A percentile compares a stretch with the other conserved stretches of the same genome.
phyloP scores from a whole-genome alignment of 2,797 vertebrate species.

The Manis pentadactyla region DNA sequence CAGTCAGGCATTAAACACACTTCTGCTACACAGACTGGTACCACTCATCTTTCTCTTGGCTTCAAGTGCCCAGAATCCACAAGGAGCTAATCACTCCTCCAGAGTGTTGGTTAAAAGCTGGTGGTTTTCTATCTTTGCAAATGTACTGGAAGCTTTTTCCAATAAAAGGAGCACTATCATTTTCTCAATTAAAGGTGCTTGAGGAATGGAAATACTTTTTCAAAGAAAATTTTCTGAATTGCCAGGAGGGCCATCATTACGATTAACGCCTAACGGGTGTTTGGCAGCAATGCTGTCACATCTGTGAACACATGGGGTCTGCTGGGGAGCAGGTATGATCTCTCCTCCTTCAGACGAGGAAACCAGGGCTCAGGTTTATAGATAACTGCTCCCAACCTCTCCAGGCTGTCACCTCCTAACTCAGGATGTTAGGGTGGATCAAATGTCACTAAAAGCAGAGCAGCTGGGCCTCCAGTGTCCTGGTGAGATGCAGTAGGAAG shows the following conservation, averaged over 20 bases:
- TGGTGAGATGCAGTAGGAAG: not conserved
- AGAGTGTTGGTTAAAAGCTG: slow-evolving; percentile 49
- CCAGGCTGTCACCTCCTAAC: rapidly evolving
- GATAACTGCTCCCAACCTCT: not conserved
- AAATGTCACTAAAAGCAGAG: not conserved
- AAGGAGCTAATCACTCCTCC: slow-evolving; percentile 47
- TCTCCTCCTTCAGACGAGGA: not conserved
- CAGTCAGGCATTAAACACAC: slow-evolving; percentile 71
- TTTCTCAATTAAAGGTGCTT: slow-evolving; percentile 58
- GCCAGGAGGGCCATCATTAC: not conserved
- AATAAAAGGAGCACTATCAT: slow-evolving; percentile 27
- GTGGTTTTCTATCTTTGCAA: slow-evolving; percentile 19
- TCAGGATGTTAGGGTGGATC: rapidly evolving
- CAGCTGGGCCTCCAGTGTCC: not conserved
- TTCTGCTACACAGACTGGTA: slow-evolving; percentile 53
- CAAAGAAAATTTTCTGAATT: slow-evolving; percentile 22
- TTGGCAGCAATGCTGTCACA: rapidly evolving
- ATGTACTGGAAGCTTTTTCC: slow-evolving; percentile 13
- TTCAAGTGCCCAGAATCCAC: slow-evolving; percentile 48
- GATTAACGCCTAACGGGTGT: not conserved
- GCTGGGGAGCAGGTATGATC: too few species aligned
- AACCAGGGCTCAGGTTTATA: not conserved
- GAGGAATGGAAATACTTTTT: slow-evolving; percentile 43
- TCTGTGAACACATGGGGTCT: rapidly evolving
- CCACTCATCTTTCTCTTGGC: slow-evolving; percentile 71